Conservation (phyloP, 2,113 vertebrate genomes). For the Delphinus delphis region DNA sequence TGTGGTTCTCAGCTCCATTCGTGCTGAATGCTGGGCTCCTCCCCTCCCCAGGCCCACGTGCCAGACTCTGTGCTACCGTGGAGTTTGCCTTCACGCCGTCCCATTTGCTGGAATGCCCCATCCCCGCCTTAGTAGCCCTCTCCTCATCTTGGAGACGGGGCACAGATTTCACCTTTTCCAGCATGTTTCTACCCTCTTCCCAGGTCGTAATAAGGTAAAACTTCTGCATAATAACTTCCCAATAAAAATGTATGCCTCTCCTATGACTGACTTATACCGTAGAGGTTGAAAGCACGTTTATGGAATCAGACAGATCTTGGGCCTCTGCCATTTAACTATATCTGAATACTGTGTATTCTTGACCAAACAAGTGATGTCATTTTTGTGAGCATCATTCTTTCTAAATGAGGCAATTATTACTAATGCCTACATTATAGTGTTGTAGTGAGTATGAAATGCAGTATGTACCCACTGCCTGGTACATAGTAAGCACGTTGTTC, state of each 20-base stretch:
- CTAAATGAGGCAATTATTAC: background rate
- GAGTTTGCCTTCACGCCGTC: background rate
- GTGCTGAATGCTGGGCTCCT: too few relatives aligned
- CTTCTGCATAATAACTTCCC: background rate
- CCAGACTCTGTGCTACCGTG: background rate
- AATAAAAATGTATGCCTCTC: background rate
- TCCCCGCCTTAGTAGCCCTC: background rate
- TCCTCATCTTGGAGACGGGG: background rate
- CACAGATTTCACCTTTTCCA: background rate
- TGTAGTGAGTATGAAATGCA: background rate
- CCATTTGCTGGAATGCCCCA: background rate
- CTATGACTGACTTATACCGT: background rate
- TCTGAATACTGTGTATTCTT: background rate
- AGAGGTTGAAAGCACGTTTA: background rate
- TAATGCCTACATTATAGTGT: background rate
- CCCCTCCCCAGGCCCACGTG: fast-evolving
- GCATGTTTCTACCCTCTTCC: background rate
- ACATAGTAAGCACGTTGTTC: background rate
- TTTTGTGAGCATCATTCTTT: background rate
- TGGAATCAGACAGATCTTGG: background rate
- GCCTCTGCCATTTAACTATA: background rate
- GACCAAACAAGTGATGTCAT: background rate
- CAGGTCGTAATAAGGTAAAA: background rate
- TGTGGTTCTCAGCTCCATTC: background rate
- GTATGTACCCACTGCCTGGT: background rate